These are phyloP conservation scores for Enoplosus armatus DNA, from an alignment of 2,797 vertebrate genomes.

Conservation along the genomic window DNA sequence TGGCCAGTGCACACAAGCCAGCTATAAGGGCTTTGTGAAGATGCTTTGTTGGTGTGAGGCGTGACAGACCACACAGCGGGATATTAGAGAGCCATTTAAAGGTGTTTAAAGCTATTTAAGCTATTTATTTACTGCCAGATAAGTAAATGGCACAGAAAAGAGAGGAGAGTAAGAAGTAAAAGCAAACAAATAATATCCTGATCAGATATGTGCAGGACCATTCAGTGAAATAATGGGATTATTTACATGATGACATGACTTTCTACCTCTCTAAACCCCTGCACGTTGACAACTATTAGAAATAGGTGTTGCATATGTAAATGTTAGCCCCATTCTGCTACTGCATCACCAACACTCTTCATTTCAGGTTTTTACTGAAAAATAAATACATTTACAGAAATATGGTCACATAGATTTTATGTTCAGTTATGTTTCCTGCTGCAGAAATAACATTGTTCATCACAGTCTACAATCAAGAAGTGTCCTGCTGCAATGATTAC, in stretches of 20 bases:
- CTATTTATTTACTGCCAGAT: background rate
- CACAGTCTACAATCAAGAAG: background rate
- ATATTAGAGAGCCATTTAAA: slow-evolving; percentile 9
- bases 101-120: slow-evolving; percentile 2
- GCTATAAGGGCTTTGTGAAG: slow-evolving; percentile 19
- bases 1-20: slow-evolving; percentile 11
- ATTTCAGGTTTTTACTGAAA: background rate
- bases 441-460: background rate
- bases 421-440: background rate
- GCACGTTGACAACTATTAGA: background rate
- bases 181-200: background rate
- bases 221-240: background rate
- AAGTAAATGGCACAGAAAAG: background rate
- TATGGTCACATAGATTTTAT: background rate
- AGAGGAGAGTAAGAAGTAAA: background rate
- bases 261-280: background rate
- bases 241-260: background rate
- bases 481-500: background rate
- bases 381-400: too few species aligned
- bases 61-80: background rate
- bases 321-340: background rate
- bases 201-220: too few species aligned
- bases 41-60: slow-evolving; percentile 19
- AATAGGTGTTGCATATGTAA: background rate
- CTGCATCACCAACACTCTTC: background rate